A percentile compares a stretch with the other conserved stretches of the same genome.
These are phyloP conservation scores for Cephus rjabovi DNA, from an alignment of 2,888 invertebrate species.

Conservation along the genomic window DNA sequence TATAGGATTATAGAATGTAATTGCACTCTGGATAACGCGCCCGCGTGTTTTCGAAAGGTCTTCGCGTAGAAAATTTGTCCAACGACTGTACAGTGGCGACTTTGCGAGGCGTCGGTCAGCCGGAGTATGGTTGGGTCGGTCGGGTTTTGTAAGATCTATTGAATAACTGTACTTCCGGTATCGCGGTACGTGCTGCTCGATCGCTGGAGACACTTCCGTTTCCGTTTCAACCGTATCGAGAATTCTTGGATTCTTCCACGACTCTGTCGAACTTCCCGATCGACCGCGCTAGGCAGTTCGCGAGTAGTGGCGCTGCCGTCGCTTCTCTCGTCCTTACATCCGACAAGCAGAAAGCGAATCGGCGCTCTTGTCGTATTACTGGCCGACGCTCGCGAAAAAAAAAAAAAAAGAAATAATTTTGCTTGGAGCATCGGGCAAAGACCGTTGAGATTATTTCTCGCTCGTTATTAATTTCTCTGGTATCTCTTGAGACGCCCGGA, in stretches of 20 bases:
- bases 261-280: background rate
- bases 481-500: background rate
- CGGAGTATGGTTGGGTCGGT: background rate
- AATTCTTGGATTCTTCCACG: background rate
- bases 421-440: background rate
- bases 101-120: background rate
- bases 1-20: conserved; percentile 3
- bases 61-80: too few relatives aligned
- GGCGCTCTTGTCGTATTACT: background rate
- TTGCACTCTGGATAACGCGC: background rate
- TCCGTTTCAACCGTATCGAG: background rate
- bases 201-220: background rate
- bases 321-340: background rate
- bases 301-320: background rate
- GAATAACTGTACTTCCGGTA: background rate
- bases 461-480: background rate
- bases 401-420: background rate
- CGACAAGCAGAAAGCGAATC: background rate
- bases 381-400: background rate
- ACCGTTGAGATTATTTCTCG: background rate
- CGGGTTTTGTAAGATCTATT: background rate
- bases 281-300: background rate
- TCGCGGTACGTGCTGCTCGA: background rate
- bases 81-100: background rate
- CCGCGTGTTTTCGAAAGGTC: background rate